Base-by-base conservation (phyloP, 1,140 invertebrate genomes). In the Hylaeus volcanicus region DNA sequence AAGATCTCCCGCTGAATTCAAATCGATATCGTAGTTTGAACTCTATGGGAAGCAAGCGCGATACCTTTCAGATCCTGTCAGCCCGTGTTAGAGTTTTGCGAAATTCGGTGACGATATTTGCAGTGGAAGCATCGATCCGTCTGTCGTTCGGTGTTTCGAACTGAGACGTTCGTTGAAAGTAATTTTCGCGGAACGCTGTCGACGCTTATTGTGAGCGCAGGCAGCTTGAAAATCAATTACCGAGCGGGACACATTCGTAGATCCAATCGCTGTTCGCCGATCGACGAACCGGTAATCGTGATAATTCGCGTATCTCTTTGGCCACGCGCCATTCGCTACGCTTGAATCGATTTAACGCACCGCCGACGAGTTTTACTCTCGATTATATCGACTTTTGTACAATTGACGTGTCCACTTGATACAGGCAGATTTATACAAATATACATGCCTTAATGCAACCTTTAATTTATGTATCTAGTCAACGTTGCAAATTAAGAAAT, bases 201-300 rank as follows among this genome's bases (percentile, higher is more conserved):
- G 9, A n/a, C n/a, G 8, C 14, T 48, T 58, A 76, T 58, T 37
- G 53, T 58, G 58, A 9, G 69, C 65, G 26, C 64, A 14, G 43
- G 41, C n/a, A 39, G 5, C 43, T 58, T 56, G 41, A 48, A 45
- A 69, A 68, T 76, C 53, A 69, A 76, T 76, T 68, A 76, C 26
- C 14, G 1, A 43, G n/a, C 12, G 8, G 41, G 39, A 26, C 45
- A 56, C 26, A 12, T 39, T 58, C 8, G n/a, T 43, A 26, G n/a
- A 37, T 9, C 15, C 12, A 11, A 43, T 37, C 45, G 14, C 5
- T 55, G 63, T 37, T 11, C 5, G 45, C 37, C 41, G 64, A 48
- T 39, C 26, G 53, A 43, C 41, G 39, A 55, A 2, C 14, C 4
- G 37, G 8, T 26, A 39, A 39, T 4, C 12, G 3, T 58, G 43